Conservation (phyloP, 2,797 vertebrate genomes). For the Pangasius macronema region DNA sequence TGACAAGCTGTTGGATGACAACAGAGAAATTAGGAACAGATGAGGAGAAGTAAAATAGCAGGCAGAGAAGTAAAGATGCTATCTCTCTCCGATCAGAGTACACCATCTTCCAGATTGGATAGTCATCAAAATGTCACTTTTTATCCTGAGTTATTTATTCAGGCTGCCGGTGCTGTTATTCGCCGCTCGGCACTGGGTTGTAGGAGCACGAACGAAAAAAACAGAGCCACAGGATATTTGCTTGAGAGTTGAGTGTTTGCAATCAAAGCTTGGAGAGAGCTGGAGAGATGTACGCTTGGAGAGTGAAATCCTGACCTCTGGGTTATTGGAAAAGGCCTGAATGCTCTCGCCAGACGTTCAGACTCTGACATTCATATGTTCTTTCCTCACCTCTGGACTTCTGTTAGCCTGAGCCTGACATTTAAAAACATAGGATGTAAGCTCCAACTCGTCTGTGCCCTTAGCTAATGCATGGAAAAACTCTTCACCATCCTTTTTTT, state of each 20-base stretch:
- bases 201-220: background rate
- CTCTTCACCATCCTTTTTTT: background rate
- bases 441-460: background rate
- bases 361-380: slow-evolving; percentile 38
- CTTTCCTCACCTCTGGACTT: slow-evolving; percentile 33
- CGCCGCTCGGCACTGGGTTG: background rate
- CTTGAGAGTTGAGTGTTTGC: slow-evolving; percentile 48
- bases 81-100: slow-evolving; percentile 43
- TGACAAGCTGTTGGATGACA: slow-evolving; percentile 52
- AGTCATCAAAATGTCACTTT: slow-evolving; percentile 49
- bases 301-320: slow-evolving; percentile 48
- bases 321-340: slow-evolving; percentile 53
- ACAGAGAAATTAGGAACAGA: slow-evolving; percentile 53
- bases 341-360: slow-evolving; percentile 34
- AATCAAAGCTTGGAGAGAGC: slow-evolving; percentile 33
- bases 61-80: slow-evolving; percentile 38
- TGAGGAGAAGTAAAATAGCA: slow-evolving; percentile 41
- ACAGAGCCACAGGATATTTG: slow-evolving; percentile 37
- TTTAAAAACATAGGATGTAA: slow-evolving; percentile 42
- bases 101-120: slow-evolving; percentile 47
- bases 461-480: slow-evolving; percentile 20
- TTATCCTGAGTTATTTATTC: slow-evolving; percentile 31
- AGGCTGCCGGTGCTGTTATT: slow-evolving; percentile 23
- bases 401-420: slow-evolving; percentile 19
- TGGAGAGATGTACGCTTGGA: slow-evolving; percentile 41